phyloP scores from a whole-genome alignment of 2,888 invertebrate genomes.

The Linyphia triangularis region DNA sequence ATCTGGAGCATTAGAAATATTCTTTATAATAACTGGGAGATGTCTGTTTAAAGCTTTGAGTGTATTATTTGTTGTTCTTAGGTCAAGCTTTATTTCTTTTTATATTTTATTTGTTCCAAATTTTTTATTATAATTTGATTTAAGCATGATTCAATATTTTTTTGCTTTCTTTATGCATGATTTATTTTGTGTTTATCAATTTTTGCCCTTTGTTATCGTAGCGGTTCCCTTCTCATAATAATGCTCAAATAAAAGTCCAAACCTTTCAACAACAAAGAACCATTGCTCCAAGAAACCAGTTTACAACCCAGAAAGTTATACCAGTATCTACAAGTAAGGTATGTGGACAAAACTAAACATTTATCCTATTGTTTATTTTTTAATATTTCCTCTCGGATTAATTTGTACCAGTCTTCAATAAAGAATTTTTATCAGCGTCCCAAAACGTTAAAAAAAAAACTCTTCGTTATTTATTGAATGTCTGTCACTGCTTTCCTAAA shows the following conservation, averaged over 20 bases:
- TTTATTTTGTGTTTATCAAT: slow-evolving; percentile 47
- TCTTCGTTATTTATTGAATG: no score
- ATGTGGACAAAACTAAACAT: not conserved
- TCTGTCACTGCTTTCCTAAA: no score
- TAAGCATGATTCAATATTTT: slow-evolving; percentile 4
- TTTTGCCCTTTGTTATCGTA: slow-evolving; percentile 44
- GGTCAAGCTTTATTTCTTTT: not conserved
- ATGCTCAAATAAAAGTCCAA: slow-evolving; percentile 58
- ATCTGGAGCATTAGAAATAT: no score
- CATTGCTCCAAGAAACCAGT: slow-evolving; percentile 34
- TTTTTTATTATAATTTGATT: not conserved
- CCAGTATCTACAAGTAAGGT: slow-evolving; percentile 40
- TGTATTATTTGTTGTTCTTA: not conserved
- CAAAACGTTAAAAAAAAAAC: no score
- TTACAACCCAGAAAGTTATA: slow-evolving; percentile 29
- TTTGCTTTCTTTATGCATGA: not conserved
- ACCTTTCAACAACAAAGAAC: slow-evolving; percentile 44
- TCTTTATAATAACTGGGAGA: not conserved
- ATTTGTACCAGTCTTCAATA: no score
- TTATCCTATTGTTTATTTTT: no score
- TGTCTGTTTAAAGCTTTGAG: not conserved
- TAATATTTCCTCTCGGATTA: no score
- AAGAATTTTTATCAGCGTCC: no score
- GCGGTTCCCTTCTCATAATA: slow-evolving; percentile 39
- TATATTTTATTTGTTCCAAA: not conserved